Evolutionary conservation across 2,888 invertebrate species (phyloP).

Genomic region (Encarsia formosa): DNA sequence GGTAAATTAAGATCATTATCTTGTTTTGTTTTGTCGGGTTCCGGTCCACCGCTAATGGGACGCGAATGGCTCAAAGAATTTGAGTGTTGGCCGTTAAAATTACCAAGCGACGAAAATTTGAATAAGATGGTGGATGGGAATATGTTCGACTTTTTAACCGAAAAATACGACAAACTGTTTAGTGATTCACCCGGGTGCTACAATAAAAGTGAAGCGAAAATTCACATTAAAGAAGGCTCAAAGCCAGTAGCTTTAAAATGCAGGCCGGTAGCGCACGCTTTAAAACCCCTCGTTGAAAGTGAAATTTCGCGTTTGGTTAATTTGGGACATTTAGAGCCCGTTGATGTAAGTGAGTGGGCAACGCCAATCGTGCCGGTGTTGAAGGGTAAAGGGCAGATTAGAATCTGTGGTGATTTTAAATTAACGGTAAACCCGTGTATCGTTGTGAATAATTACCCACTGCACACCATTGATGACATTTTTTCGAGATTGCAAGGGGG

Average conservation of each 20-base stretch:
- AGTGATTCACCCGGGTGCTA: constrained; percentile 9
- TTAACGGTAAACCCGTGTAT: neutral
- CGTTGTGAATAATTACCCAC: neutral
- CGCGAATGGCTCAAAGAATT: constrained; percentile 21
- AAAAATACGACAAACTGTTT: constrained; percentile 12
- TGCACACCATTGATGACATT: constrained; percentile 2
- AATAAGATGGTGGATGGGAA: neutral
- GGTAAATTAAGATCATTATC: neutral
- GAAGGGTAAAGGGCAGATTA: constrained; percentile 9
- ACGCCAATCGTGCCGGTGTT: constrained; percentile 5
- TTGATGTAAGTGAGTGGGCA: neutral
- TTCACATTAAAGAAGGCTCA: constrained; percentile 21
- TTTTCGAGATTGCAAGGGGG: constrained; percentile 16
- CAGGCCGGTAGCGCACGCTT: neutral
- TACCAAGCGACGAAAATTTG: neutral
- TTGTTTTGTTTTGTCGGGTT: constrained; percentile 17
- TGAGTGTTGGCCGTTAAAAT: constrained; percentile 15
- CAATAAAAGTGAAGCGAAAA: constrained; percentile 17
- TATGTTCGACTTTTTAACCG: neutral
- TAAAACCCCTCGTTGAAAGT: neutral
- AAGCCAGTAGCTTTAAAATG: constrained; percentile 12
- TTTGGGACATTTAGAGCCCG: neutral
- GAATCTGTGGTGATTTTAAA: no score
- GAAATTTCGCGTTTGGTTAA: neutral
- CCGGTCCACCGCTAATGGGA: constrained; percentile 18